phyloP scores from a whole-genome alignment of 2,888 invertebrate genomes.

The Encarsia formosa region DNA sequence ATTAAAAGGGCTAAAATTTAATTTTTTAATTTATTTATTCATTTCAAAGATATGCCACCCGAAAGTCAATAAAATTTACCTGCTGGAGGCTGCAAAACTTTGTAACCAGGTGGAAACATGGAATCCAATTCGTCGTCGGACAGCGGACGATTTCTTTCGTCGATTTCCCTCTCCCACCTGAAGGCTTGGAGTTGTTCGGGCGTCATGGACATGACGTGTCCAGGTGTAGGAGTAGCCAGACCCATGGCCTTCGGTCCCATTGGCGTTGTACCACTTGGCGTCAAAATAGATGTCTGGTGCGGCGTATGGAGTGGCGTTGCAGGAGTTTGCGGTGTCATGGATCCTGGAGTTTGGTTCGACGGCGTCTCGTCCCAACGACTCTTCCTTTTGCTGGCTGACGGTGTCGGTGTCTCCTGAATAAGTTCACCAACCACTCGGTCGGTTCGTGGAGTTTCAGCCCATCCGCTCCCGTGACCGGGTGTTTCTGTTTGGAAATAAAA shows the following conservation, averaged over 20 bases:
- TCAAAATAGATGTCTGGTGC: slow-evolving; percentile 65
- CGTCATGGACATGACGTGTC: slow-evolving; percentile 96
- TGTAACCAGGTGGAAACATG: slow-evolving; percentile 97
- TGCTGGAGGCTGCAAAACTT: slow-evolving; percentile 91
- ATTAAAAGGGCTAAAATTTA: background rate
- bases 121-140: slow-evolving; percentile 96
- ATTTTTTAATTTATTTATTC: background rate
- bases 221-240: slow-evolving; percentile 96
- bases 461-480: slow-evolving; percentile 92
- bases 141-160: slow-evolving; percentile 93
- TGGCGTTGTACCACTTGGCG: slow-evolving; percentile 65
- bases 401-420: slow-evolving; percentile 90
- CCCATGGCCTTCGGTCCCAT: slow-evolving; percentile 95
- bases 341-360: slow-evolving; percentile 64
- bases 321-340: slow-evolving; percentile 72
- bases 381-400: slow-evolving; percentile 89
- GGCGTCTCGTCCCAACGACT: slow-evolving; percentile 99
- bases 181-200: slow-evolving; percentile 98
- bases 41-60: too few relatives aligned
- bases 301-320: slow-evolving; percentile 72
- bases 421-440: slow-evolving; percentile 78
- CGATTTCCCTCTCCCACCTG: slow-evolving; percentile 97
- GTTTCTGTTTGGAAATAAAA: slow-evolving; percentile 61
- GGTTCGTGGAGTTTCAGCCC: slow-evolving; percentile 98
- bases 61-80: too few relatives aligned